Base-by-base conservation (phyloP, 2,888 invertebrate species). In the Cylloceria caligata region DNA sequence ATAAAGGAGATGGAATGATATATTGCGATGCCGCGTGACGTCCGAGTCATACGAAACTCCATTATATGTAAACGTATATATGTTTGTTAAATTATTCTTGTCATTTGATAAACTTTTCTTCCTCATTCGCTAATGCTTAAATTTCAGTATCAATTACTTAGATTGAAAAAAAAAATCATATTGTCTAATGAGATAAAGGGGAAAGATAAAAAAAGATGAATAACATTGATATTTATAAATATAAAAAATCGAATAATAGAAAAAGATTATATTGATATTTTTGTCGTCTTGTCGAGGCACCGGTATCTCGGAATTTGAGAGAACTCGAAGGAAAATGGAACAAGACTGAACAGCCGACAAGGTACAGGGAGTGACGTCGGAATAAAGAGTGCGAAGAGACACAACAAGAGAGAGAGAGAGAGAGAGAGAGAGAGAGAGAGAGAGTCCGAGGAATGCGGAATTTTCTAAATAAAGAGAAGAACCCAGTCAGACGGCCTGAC, bases 401-500 rank as follows among this genome's bases (percentile, higher is more conserved):
- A n/a, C n/a, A n/a, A n/a, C n/a, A n/a, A n/a, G 67, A 30, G 57
- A 57, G 30, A 36, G 39, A 27, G 47, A 3, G 16, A 42, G 45
- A 16, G 45, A 36, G 19, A 21, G 21, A 34, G 36, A 52, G 65
- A 45, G 34, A 9, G 71, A 62, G 39, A 21, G 21, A 45, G 5
- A n/a, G 62, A 27, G 60, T 57, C 27, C 47, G 80, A 78, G 87
- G 88, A 88, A 88, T 87, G 89, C 83, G 87, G 87, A 88, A 90
- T 90, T 90, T 89, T 89, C 87, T 89, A 87, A 89, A 90, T 89
- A 90, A 89, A 89, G 89, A 88, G 87, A 80, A 72, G 83, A 81
- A 49, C 60, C 60, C 24, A 55, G 64, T 74, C 84, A 78, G 76
- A 76, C 84, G 75, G 68, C 69, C 78, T 73, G 76, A 72, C 65